These are phyloP conservation scores for Metridium senile DNA, from an alignment of 92 coral and sea anemone genomes.

Conservation along the genomic window DNA sequence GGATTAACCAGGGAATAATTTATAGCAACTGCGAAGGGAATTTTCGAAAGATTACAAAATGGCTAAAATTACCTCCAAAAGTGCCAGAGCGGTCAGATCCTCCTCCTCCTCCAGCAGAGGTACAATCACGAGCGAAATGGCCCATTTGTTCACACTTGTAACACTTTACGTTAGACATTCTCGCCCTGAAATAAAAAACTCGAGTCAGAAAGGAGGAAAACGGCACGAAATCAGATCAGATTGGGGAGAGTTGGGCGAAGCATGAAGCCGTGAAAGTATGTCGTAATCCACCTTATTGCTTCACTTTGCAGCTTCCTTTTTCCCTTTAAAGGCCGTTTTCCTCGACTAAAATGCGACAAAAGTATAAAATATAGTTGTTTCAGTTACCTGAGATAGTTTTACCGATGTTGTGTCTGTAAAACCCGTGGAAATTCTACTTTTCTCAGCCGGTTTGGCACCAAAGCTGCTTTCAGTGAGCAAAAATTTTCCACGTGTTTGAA, in stretches of 20 bases:
- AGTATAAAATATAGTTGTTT: background rate
- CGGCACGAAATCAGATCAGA: constrained; percentile 1
- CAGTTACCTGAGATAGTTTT: constrained; percentile 13
- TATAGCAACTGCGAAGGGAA: background rate
- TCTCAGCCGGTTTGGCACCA: constrained; percentile 24
- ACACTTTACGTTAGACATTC: constrained; percentile 40
- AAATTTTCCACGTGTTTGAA: constrained; percentile 79
- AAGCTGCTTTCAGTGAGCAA: constrained; percentile 4
- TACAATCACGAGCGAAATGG: constrained; percentile 58
- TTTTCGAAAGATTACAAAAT: constrained; percentile 25
- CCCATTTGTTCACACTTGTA: constrained; percentile 46
- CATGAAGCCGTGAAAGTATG: constrained; percentile 37
- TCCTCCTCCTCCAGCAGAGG: constrained; percentile 19
- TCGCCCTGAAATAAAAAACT: constrained; percentile 18
- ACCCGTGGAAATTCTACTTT: constrained; percentile 37
- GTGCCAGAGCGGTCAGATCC: constrained; percentile 21
- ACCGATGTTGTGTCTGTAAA: constrained; percentile 29
- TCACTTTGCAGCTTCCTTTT: background rate
- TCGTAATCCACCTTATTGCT: constrained; percentile 30
- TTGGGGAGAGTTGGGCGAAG: constrained; percentile 32
- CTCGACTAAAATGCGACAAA: background rate
- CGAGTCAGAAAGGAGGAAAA: background rate
- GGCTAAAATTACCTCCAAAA: constrained; percentile 46
- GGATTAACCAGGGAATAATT: background rate
- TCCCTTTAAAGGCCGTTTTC: background rate